phyloP scores from a whole-genome alignment of 2,797 vertebrate genomes.

The Spizella passerina region DNA sequence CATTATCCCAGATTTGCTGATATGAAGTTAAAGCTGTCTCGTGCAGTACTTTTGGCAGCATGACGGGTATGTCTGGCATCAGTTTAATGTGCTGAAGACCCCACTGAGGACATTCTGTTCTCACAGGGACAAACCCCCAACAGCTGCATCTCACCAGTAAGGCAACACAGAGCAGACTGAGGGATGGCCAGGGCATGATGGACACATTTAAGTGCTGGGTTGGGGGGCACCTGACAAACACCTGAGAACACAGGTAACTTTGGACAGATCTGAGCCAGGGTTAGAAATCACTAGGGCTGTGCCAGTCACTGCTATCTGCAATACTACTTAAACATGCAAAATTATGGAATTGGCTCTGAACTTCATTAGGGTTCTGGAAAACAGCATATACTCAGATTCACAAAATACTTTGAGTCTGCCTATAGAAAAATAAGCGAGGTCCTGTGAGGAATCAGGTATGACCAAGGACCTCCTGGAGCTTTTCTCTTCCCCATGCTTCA shows the following conservation, averaged over 20 bases:
- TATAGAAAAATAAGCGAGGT: not conserved
- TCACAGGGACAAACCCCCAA: not conserved
- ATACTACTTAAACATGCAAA: not conserved
- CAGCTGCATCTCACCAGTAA: not conserved
- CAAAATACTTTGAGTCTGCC: not conserved
- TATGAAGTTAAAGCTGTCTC: not conserved
- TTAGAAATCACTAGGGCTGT: not conserved
- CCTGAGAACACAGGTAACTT: not conserved
- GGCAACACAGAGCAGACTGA: not conserved
- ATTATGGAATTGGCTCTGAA: not conserved
- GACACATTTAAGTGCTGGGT: not conserved
- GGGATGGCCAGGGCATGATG: fast-evolving
- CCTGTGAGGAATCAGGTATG: not conserved
- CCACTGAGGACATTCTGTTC: not conserved
- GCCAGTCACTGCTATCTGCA: not conserved
- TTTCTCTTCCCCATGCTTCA: not conserved
- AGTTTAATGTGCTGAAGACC: not conserved
- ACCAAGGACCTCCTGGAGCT: not conserved
- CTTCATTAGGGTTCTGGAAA: not conserved
- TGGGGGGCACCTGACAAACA: not conserved
- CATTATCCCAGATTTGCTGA: not conserved
- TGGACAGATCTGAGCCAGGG: not conserved
- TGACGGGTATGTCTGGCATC: not conserved
- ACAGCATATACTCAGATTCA: not conserved
- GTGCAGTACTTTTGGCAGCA: not conserved